Percentiles rank a stretch among this genome's conserved stretches.
Conservation (phyloP, 2,888 invertebrate genomes). For the Chouioia cunea region DNA sequence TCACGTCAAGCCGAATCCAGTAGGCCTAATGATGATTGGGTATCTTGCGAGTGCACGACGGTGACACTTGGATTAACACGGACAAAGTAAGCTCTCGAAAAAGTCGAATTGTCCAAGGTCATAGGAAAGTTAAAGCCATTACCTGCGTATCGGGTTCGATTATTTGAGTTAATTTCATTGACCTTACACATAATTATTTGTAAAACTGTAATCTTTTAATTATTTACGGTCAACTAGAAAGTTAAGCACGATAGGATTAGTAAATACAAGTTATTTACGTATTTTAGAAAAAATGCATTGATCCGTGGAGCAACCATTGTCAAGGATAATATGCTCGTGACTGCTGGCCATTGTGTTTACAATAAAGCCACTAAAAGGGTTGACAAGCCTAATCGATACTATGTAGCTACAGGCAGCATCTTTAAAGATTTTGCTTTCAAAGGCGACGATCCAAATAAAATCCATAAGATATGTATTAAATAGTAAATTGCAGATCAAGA, state of each 20-base stretch:
- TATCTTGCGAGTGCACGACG: conserved; percentile 55
- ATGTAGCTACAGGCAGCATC: conserved; percentile 63
- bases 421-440: conserved; percentile 58
- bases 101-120: conserved; percentile 55
- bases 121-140: conserved; percentile 64
- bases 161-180: conserved; percentile 51
- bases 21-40: conserved; percentile 43
- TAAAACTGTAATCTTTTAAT: neutral
- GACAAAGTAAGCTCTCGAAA: conserved; percentile 41
- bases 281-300: conserved; percentile 58
- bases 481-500: conserved; percentile 57
- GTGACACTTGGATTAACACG: conserved; percentile 55
- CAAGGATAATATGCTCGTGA: conserved; percentile 61
- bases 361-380: conserved; percentile 52
- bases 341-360: conserved; percentile 68
- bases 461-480: neutral
- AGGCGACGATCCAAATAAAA: conserved; percentile 51
- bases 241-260: no score
- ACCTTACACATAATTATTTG: conserved; percentile 11
- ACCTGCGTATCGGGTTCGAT: conserved; percentile 63
- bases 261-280: no score
- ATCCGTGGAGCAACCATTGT: conserved; percentile 66
- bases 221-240: no score
- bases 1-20: conserved; percentile 46
- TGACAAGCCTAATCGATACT: conserved; percentile 51